These are phyloP conservation scores for Sminthopsis crassicaudata DNA, from an alignment of 2,113 vertebrate species.

Conservation along the genomic window DNA sequence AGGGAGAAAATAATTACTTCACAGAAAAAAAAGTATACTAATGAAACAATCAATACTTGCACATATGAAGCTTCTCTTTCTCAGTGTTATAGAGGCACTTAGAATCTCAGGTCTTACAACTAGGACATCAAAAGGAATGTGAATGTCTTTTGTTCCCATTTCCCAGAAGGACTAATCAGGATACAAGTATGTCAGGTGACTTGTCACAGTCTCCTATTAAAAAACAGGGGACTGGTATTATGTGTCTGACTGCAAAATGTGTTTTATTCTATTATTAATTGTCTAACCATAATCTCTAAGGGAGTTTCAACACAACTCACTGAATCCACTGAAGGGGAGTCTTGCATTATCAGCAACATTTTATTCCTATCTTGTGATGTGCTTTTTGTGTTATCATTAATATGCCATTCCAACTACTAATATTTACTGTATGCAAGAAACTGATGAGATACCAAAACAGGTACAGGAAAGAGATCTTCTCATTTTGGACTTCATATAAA, in stretches of 20 bases:
- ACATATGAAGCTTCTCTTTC: conserved; percentile 40
- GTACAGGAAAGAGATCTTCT: not conserved
- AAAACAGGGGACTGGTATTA: not conserved
- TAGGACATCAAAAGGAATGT: not conserved
- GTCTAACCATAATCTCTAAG: not conserved
- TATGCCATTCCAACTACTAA: conserved; percentile 29
- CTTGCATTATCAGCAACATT: not conserved
- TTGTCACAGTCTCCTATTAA: not conserved
- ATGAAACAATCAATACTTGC: conserved; percentile 53
- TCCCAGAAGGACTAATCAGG: not conserved
- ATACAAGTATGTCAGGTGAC: not conserved
- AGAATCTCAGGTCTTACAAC: conserved; percentile 6
- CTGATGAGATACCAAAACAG: not conserved
- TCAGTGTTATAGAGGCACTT: conserved; percentile 14
- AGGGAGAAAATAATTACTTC: conserved; percentile 54
- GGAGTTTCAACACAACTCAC: not conserved
- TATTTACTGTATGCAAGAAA: conserved; percentile 41
- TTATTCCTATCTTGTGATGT: not conserved
- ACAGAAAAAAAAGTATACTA: conserved; percentile 35
- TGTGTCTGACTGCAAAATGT: not conserved
- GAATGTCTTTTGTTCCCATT: not conserved
- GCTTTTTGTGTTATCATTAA: conserved; percentile 7
- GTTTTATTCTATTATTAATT: not conserved
- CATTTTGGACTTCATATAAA: not conserved
- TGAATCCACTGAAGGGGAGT: not conserved